phyloP scores from a whole-genome alignment of 2,113 vertebrate species.

The Stictonetta naevosa region DNA sequence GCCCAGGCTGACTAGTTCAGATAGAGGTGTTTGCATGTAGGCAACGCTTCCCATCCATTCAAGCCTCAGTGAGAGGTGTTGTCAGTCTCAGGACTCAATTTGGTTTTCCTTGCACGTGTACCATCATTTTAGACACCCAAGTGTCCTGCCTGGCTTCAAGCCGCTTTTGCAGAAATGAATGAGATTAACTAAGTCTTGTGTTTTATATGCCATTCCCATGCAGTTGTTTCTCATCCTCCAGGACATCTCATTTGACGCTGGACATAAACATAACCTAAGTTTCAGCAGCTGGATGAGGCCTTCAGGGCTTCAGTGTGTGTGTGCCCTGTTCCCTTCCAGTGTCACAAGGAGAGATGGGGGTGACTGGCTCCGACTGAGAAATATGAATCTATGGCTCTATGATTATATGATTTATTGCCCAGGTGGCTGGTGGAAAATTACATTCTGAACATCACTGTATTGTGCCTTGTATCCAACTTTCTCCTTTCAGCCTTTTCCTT shows the following conservation, averaged over 20 bases:
- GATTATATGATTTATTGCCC: neutral
- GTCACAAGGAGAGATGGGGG: neutral
- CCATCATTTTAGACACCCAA: neutral
- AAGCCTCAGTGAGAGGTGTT: neutral
- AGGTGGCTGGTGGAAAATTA: neutral
- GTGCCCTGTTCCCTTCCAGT: neutral
- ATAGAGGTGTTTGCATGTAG: neutral
- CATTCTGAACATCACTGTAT: accelerated
- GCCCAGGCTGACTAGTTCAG: neutral
- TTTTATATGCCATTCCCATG: neutral
- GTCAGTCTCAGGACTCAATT: neutral
- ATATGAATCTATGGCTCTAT: neutral
- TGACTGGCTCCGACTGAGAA: neutral
- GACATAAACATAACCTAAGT: neutral
- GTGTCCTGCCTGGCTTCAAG: neutral
- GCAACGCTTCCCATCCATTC: neutral
- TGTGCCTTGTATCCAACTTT: neutral
- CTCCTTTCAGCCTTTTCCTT: neutral
- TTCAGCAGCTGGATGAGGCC: neutral
- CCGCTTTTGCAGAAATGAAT: neutral
- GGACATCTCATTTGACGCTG: neutral
- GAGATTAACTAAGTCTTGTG: neutral
- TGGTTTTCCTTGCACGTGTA: neutral
- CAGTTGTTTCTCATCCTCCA: neutral
- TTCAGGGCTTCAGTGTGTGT: neutral